Evolutionary conservation across 2,797 vertebrate species (phyloP), one percentile per base, ranked within the genome.

Genomic region (Aplochiton taeniatus): DNA sequence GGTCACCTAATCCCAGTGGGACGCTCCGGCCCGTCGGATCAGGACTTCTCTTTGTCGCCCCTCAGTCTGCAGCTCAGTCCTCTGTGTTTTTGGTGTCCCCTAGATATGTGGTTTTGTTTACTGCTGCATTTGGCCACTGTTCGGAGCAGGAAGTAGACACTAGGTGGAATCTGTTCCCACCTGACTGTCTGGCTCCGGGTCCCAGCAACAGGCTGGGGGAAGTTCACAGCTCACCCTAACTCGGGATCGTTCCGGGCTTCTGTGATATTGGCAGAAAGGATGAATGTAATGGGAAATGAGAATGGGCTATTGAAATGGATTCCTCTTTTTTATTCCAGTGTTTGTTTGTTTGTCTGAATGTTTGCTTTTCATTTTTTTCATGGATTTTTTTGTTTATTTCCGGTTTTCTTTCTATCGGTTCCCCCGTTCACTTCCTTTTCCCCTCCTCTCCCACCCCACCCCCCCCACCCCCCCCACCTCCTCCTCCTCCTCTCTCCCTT

Each of bases 1-100:
- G 90, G 90, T 89, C 89, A 85, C 82, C 85, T 93, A 93, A 92
- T 93, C 92, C 89, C 85, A 82, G 72, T 11, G 78, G 88, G 88
- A 90, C 89, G 89, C 88, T 80, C 85, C 82, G 82, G 85, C 87
- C 75, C 81, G 84, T 90, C 69, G 82, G 90, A 84, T 93, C 89
- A 90, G 88, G 88, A 81, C 81, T 92, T 93, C 92, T 83, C 80
- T 90, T 93, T 93, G 92, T 93, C 72, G 75, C 65, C 56, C 65
- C 8, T 18, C 60, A 11, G 71, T 67, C 65, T 69, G 67, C 54
- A 58, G 78, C 85, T 84, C 81, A 75, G 65, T 83, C 74, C 69
- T 78, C 84, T 87, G 83, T 70, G 65, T 83, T 84, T 86, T 83
- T 77, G 70, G 78, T 65, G 76, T 72, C 65, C 83, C 58, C 73